Evolutionary conservation across 2,113 vertebrate genomes (phyloP), one percentile per base, ranked within the genome.

Genomic region (Rhynchomys soricoides): DNA sequence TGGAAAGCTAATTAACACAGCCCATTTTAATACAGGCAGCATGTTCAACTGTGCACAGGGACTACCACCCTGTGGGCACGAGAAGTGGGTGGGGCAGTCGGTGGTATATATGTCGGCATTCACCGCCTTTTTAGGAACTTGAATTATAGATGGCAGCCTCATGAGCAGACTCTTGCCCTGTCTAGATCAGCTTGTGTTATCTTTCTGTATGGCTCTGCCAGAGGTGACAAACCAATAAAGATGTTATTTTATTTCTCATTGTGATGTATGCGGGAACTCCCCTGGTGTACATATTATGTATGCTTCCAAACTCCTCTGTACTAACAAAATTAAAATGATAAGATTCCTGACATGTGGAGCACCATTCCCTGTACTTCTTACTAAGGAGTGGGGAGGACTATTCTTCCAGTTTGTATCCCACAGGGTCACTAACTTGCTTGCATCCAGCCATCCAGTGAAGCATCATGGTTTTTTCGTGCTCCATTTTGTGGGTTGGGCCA

Each of bases 51-150:
- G 7, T 7, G 7, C 15, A 5, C 12, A 43, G 64, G 22, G 8
- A 57, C 81, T 16, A 31, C 62, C 3, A 21, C 40, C 24, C 19
- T 21, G 0, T 19, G 57, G 29, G 68, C 62, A 19, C 0, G 0
- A 0, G 52, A 79, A 73, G 59, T 45, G 7, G 3, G 5, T 2
- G 13, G 17, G 24, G 68, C 37, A 66, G 81, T 4, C 6, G 1
- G 24, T 13, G 16, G 50, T 15, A 13, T n/a, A 16, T n/a, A 45
- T 89, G 37, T 83, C 3, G n/a, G 62, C 64, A 48, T 16, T 62
- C 29, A 3, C 34, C 12, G 37, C 17, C 71, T 57, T 55, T 89
- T 71, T 10, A 62, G 50, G 64, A 45, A 22, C 17, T 15, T 40
- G 21, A 0, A 3, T 11, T 68, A 31, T 13, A 37, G 37, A 75